Base-by-base conservation (phyloP, 2,888 invertebrate genomes). In the Podotricha telesiphe region DNA sequence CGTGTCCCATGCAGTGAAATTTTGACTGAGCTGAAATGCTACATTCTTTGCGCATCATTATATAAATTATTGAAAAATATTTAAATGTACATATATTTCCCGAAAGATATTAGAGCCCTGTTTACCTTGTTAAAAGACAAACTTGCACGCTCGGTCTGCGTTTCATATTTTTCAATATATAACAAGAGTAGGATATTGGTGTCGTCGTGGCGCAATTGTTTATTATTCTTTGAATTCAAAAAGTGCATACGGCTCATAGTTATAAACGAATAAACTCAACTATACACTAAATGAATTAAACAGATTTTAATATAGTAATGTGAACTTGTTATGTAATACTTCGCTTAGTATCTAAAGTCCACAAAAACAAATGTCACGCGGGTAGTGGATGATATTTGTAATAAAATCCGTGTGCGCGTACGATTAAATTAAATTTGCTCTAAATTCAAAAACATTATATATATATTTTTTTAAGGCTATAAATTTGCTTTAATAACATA, bases 331-430 rank as follows among this genome's bases (percentile, higher is more conserved):
- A 28, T 15, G 15, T 28, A 51, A 51, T 51, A 51, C n/a, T 51
- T 51, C 22, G 28, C 51, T 20, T 50, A 45, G 45, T 15, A 13
- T 50, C 15, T 51, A 51, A 51, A 51, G 53, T 28, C n/a, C 20
- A 28, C 28, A 22, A 47, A 47, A 47, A 47, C 47, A 47, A 17
- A 7, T 17, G 47, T 8, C 17, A 47, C 47, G 8, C 28, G 53
- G n/a, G 15, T 13, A 22, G 22, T 50, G 20, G 13, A 15, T n/a
- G 3, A n/a, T 28, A 28, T n/a, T 28, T 13, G 20, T 50, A 20
- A 50, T 15, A 28, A n/a, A 53, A 22, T 28, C 0, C 4, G 17
- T 53, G 3, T n/a, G n/a, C n/a, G 15, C 15, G 13, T 28, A 51
- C 50, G 11, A 50, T 22, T 51, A n/a, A 2, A n/a, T 28, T 13